Conservation (phyloP, 2,113 vertebrate species). For the Dipodomys merriami region DNA sequence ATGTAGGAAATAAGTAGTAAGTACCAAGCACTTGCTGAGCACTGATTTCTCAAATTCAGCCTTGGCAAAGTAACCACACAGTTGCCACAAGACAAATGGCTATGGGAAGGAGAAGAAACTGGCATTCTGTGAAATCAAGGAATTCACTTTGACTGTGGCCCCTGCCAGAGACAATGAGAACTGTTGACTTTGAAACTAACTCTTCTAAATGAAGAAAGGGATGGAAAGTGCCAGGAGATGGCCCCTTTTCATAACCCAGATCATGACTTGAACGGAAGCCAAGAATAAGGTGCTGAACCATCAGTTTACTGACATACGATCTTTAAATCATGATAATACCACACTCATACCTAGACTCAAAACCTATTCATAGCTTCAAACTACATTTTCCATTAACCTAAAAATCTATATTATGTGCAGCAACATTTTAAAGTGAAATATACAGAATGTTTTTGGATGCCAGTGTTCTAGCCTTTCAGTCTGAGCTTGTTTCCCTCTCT, state of each 20-base stretch:
- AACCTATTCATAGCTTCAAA: neutral
- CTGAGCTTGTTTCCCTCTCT: slow-evolving; percentile 8
- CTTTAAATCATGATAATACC: neutral
- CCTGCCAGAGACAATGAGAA: slow-evolving; percentile 14
- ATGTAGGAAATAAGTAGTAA: neutral
- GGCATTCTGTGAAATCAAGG: neutral
- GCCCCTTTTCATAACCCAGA: neutral
- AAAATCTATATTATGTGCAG: neutral
- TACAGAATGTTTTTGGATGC: neutral
- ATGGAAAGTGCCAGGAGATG: neutral
- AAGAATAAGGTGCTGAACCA: neutral
- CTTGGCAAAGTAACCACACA: neutral
- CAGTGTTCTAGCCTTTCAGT: neutral
- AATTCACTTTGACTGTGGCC: neutral
- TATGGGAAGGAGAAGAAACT: neutral
- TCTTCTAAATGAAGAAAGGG: neutral
- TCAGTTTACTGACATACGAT: neutral
- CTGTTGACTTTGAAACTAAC: neutral
- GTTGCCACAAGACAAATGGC: neutral
- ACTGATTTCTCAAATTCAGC: neutral
- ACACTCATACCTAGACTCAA: neutral
- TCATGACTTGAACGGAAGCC: slow-evolving; percentile 34
- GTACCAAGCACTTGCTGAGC: neutral
- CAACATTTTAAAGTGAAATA: neutral
- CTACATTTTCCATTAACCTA: slow-evolving; percentile 15